Evolutionary conservation across 2,797 vertebrate species (phyloP).

Genomic region (Hyperoplus lanceolatus): DNA sequence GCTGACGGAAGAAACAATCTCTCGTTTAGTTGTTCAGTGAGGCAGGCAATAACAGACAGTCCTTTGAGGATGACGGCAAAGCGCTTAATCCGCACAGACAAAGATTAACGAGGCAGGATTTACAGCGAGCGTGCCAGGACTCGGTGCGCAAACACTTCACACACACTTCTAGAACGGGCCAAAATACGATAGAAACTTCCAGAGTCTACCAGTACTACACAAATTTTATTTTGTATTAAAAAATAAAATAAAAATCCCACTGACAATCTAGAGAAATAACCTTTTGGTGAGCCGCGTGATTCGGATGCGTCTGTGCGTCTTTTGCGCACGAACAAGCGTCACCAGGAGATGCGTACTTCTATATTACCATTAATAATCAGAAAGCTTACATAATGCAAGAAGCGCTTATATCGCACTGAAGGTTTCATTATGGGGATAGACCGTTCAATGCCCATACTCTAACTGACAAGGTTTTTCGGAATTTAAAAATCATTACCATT

Average conservation of each 20-base stretch:
- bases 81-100: constrained; percentile 73
- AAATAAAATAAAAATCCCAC: neutral
- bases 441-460: neutral
- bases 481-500: neutral
- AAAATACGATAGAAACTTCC: neutral
- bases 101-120: constrained; percentile 77
- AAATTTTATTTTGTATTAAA: neutral
- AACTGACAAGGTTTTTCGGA: neutral
- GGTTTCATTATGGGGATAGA: neutral
- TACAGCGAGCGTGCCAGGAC: constrained; percentile 32
- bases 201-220: neutral
- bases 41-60: neutral
- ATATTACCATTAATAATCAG: neutral
- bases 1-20: neutral
- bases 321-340: neutral
- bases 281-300: neutral
- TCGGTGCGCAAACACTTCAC: constrained; percentile 20
- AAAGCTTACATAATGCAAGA: neutral
- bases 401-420: neutral
- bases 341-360: neutral
- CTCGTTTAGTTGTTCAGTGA: neutral
- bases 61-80: constrained; percentile 59
- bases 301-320: neutral
- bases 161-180: neutral
- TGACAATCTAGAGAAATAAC: neutral